Evolutionary conservation across 2,888 invertebrate genomes (phyloP), one percentile per base, ranked within the genome.

Genomic region (Dusona sp.): DNA sequence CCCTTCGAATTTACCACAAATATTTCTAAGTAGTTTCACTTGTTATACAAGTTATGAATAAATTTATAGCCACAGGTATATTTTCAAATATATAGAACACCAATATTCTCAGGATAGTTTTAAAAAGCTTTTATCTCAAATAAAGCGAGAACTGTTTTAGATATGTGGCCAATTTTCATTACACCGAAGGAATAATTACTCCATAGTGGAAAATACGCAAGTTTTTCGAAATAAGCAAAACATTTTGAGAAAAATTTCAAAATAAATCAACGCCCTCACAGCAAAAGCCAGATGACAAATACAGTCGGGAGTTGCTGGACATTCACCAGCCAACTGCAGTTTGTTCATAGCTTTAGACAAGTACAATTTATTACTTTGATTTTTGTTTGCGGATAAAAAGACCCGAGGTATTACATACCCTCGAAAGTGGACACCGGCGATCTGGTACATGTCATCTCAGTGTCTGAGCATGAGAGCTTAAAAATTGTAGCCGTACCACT

Each of bases 401-500:
- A 67, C 9, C n/a, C 16, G 38, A n/a, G 65, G 36, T 25, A 36
- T 36, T 65, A n/a, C 67, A 3, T 67, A 67, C 33, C 19, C 22
- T 9, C n/a, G n/a, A 33, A 33, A 19, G 36, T 38, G 67, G 67
- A 38, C 67, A 67, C 38, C n/a, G 38, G 67, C 67, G 48, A 45
- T 42, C n/a, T 51, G 73, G 54, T 73, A 36, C 54, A 33, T 36
- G 36, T 54, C 33, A 54, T 73, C 42, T 54, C 51, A 11, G 36
- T 38, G 33, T 22, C 51, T 22, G 19, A 51, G 38, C 51, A 70
- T 65, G 65, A 33, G 65, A 72, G 78, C 51, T 48, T 78, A 78
- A 83, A 73, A 73, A 78, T 68, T 38, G 70, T 64, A 83, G 67
- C 68, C 48, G 54, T 54, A 42, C 42, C 65, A 73, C 54, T 67